These are phyloP conservation scores for Sylvicola cinctus DNA, from an alignment of 2,888 invertebrate genomes.

Conservation along the genomic window DNA sequence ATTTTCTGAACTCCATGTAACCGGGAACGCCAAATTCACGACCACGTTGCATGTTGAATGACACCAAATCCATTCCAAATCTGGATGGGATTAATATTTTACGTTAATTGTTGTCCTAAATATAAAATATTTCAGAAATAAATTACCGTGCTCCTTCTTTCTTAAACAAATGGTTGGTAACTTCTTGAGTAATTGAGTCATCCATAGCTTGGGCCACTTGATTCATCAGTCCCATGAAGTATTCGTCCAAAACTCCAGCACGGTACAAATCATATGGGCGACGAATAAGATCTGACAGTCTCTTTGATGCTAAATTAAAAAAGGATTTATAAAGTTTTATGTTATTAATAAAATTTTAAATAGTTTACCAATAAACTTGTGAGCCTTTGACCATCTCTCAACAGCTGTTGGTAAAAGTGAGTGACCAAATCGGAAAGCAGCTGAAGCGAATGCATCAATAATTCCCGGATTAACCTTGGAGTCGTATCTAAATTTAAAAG, in stretches of 20 bases:
- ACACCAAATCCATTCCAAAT: conserved; percentile 76
- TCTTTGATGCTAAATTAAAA: conserved; percentile 48
- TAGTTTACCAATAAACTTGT: conserved; percentile 67
- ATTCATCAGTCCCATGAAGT: conserved; percentile 82
- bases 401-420: conserved; percentile 76
- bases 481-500: conserved; percentile 69
- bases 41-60: conserved; percentile 84
- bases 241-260: conserved; percentile 78
- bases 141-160: conserved; percentile 38
- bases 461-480: conserved; percentile 68
- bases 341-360: conserved; percentile 2
- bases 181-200: conserved; percentile 76
- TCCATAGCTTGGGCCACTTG: conserved; percentile 92
- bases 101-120: neutral
- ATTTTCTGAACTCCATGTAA: conserved; percentile 83
- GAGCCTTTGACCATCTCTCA: conserved; percentile 86
- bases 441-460: conserved; percentile 75
- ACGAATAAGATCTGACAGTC: conserved; percentile 70
- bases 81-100: conserved; percentile 13
- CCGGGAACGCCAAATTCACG: conserved; percentile 81
- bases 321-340: conserved; percentile 3
- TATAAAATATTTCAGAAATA: neutral
- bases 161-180: conserved; percentile 82
- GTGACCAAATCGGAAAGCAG: conserved; percentile 83
- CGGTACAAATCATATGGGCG: conserved; percentile 78